Evolutionary conservation across 2,113 vertebrate species (phyloP), one percentile per base, ranked within the genome.

Genomic region (Dinomys branickii): DNA sequence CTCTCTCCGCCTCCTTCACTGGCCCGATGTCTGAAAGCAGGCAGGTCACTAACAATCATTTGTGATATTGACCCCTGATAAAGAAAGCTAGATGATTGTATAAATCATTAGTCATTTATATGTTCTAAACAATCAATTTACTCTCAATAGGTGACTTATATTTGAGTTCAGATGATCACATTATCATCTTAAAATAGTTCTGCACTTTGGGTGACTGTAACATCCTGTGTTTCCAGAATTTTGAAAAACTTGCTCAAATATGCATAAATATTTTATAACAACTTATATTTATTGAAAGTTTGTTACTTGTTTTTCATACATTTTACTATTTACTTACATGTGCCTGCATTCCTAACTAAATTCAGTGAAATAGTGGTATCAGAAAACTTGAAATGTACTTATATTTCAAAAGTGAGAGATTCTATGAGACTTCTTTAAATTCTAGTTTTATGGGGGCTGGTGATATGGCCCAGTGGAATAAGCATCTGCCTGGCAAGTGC

Each of bases 121-220:
- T 95, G 59, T 95, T 89, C 85, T 88, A 59, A 92, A 88, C 22
- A 65, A 28, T 20, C 30, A 59, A 0, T 61, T 77, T 91, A 19
- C 59, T 87, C 58, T 85, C 33, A 93, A 54, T 85, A 85, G 41
- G 47, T 90, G 35, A 69, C 56, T 94, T 95, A 47, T 92, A 0
- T 73, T 50, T 96, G 85, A 50, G 94, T 94, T 95, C 52, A 85
- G 61, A 13, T 65, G 50, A 81, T 96, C 54, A 65, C 17, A 41
- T 85, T 94, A n/a, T 90, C 78, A 75, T 89, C 67, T 93, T 91
- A 87, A 69, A 93, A 58, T 93, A 69, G 19, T 91, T 95, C 35
- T 94, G 41, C 19, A 52, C 71, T 97, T 91, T 52, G 54, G 58
- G 50, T 86, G 59, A 93, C 80, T 75, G 3, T 80, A 93, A 77